These are phyloP conservation scores for Argyra leucocephala DNA, from an alignment of 2,888 invertebrate species.

Conservation along the genomic window DNA sequence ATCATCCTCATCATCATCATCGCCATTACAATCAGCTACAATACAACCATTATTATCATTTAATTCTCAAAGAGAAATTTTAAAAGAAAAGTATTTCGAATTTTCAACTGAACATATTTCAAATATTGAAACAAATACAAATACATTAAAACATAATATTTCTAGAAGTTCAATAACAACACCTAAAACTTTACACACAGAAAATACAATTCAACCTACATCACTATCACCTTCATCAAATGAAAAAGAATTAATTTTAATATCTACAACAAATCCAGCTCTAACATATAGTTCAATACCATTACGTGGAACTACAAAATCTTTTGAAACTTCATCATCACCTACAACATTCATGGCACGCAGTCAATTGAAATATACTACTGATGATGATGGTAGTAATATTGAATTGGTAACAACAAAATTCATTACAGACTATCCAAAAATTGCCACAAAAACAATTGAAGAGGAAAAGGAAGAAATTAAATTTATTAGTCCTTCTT, in stretches of 20 bases:
- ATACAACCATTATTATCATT: not conserved
- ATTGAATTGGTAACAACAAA: not conserved
- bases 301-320: not conserved
- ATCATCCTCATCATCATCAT: not conserved
- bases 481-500: not conserved
- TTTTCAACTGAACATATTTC: not conserved
- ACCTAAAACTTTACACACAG: not conserved
- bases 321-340: not conserved
- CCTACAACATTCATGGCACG: not conserved
- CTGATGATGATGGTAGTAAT: not conserved
- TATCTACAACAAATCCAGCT: not conserved
- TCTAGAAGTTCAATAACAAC: not conserved
- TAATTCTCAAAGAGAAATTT: not conserved
- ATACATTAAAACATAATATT: not conserved
- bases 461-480: not conserved
- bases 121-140: not conserved
- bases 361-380: not conserved
- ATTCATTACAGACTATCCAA: not conserved
- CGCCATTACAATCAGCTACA: not conserved
- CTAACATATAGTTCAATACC: not conserved
- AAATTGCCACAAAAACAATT: not conserved
- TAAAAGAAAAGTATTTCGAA: not conserved
- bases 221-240: not conserved
- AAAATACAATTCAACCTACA: not conserved
- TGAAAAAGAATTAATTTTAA: not conserved